Conservation (phyloP, 92 coral and sea anemone species). For the Nematostella vectensis region DNA sequence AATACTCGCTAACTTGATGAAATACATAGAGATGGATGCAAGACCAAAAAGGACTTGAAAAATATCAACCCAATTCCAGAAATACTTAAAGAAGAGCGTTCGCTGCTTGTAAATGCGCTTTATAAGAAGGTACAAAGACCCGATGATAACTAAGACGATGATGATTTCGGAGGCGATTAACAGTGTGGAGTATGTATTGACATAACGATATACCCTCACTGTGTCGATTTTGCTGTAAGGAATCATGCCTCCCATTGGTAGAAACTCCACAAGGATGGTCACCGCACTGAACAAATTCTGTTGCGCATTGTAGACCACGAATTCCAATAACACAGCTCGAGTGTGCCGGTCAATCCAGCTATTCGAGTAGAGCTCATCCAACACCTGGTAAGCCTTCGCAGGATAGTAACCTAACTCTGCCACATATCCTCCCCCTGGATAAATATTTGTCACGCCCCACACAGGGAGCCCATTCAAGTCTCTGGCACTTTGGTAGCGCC, state of each 20-base stretch:
- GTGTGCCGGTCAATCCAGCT: slow-evolving; percentile 61
- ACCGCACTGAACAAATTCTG: slow-evolving; percentile 52
- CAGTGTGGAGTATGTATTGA: slow-evolving; percentile 21
- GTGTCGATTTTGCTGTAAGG: slow-evolving; percentile 50
- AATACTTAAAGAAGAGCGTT: slow-evolving; percentile 34
- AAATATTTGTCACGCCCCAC: slow-evolving; percentile 52
- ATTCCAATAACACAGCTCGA: slow-evolving; percentile 55
- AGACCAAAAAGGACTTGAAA: slow-evolving; percentile 52
- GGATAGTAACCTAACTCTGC: slow-evolving; percentile 78
- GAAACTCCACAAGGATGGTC: slow-evolving; percentile 45
- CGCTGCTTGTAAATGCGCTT: slow-evolving; percentile 47
- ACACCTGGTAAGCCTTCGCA: slow-evolving; percentile 44
- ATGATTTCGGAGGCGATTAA: slow-evolving; percentile 50
- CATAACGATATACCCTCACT: slow-evolving; percentile 48
- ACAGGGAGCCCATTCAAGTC: slow-evolving; percentile 49
- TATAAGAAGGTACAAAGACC: slow-evolving; percentile 33
- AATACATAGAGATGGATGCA: slow-evolving; percentile 40
- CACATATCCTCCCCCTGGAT: slow-evolving; percentile 84
- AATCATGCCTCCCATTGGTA: slow-evolving; percentile 43
- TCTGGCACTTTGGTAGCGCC: slow-evolving; percentile 53
- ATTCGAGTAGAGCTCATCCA: slow-evolving; percentile 21
- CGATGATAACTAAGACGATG: slow-evolving; percentile 39
- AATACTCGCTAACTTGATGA: slow-evolving; percentile 46
- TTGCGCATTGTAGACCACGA: slow-evolving; percentile 55
- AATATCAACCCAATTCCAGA: slow-evolving; percentile 67